Base-by-base conservation (phyloP, 2,113 vertebrate species). In the Gila orcuttii region DNA sequence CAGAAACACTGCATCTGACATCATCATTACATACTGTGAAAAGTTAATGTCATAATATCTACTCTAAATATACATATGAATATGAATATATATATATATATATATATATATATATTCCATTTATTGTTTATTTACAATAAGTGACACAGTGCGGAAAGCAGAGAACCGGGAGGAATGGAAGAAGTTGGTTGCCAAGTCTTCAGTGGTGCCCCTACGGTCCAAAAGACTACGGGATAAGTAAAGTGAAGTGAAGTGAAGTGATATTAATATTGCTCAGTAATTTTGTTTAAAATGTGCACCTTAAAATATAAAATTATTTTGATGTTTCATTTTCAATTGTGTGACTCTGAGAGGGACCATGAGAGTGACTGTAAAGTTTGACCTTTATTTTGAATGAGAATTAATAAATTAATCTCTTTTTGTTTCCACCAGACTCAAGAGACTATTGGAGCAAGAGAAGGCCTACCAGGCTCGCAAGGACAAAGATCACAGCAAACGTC, bases 401-500 rank as follows among this genome's bases (percentile, higher is more conserved):
- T 52, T 39, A 12, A 59, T 50, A 39, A 28, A 21, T 13, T 17
- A 52, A 50, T 81, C 11, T 69, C 25, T 69, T 62, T 73, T 90
- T 89, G 88, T 92, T 89, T 90, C 88, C 92, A 82, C 68, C 88
- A 99, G 98, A 90, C 94, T 99, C 89, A 99, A 99, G 91, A 94
- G 95, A 86, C 95, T 99, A 85, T 90, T 99, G 92, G 97, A 99
- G 91, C 98, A 99, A 91, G 98, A 99, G 89, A 99, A 99, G 90
- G 94, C 93, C 86, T 97, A 96, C 86, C 97, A 98, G 93, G 95
- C 95, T 2, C 95, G 95, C 31, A 97, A 97, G 86, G 97, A 99
- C 86, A 97, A 97, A 85, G 97, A 99, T 62, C 96, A 99, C 81
- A 93, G 93, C 84, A 95, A 94, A 89, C 92, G 95, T 62, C 93